These are phyloP conservation scores for Caenorhabditis remanei DNA, from an alignment of 1,140 invertebrate species.

Conservation along the genomic window DNA sequence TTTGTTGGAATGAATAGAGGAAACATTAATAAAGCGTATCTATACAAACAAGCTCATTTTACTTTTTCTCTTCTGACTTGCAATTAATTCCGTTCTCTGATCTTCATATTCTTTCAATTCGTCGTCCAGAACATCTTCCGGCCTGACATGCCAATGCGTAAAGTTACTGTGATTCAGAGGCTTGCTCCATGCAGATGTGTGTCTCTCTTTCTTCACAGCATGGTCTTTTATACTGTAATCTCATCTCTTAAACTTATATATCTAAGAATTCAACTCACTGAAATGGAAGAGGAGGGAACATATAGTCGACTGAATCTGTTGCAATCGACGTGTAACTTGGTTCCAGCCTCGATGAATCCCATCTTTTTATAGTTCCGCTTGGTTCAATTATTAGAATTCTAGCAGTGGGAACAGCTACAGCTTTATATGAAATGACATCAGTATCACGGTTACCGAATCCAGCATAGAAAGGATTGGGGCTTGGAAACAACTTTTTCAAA, in stretches of 20 bases:
- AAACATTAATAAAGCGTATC: background rate
- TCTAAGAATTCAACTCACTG: background rate
- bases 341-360: slow-evolving; percentile 69
- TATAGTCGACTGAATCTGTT: slow-evolving; percentile 72
- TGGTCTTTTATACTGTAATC: slow-evolving; percentile 17
- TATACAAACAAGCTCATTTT: background rate
- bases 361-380: slow-evolving; percentile 88
- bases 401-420: slow-evolving; percentile 93
- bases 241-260: background rate
- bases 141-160: slow-evolving; percentile 28
- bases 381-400: slow-evolving; percentile 99
- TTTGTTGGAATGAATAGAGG: no score
- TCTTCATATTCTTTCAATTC: slow-evolving; percentile 3
- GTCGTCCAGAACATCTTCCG: background rate
- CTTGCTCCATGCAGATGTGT: slow-evolving; percentile 14
- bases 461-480: slow-evolving; percentile 92
- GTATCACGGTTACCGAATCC: slow-evolving; percentile 90
- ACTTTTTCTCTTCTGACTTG: background rate
- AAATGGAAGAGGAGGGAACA: slow-evolving; percentile 73
- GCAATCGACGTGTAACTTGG: slow-evolving; percentile 73
- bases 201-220: background rate
- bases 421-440: slow-evolving; percentile 94
- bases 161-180: slow-evolving; percentile 46
- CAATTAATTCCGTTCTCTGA: background rate
- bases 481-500: slow-evolving; percentile 91